phyloP scores from a whole-genome alignment of 2,797 vertebrate species.

The Molossus alvarezi region DNA sequence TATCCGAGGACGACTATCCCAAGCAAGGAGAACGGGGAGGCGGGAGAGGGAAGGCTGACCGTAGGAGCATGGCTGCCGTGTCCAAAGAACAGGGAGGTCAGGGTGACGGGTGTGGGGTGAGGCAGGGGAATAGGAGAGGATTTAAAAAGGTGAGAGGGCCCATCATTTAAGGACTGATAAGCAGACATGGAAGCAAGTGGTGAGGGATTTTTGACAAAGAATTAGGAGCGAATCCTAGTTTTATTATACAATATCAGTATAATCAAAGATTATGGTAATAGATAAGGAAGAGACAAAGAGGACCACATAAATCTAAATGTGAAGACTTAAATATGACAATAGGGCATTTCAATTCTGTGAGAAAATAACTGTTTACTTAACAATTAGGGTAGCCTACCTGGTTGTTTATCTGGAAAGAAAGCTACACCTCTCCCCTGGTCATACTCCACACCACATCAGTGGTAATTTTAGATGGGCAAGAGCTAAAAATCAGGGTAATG shows the following conservation, averaged over 20 bases:
- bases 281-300: background rate
- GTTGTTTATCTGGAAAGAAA: background rate
- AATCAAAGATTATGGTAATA: background rate
- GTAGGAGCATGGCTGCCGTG: background rate
- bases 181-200: background rate
- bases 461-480: constrained; percentile 3
- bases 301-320: background rate
- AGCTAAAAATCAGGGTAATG: background rate
- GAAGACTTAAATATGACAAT: background rate
- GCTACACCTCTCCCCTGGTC: background rate
- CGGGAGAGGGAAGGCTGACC: background rate
- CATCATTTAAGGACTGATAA: rapidly evolving
- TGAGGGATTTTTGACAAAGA: background rate
- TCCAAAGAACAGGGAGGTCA: background rate
- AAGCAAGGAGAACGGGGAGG: background rate
- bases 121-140: background rate
- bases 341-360: background rate
- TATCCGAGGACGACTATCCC: background rate
- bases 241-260: background rate
- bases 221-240: background rate
- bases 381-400: background rate
- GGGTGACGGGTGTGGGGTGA: background rate
- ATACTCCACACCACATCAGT: background rate
- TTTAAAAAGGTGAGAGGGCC: background rate
- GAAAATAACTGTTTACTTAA: background rate